phyloP scores from a whole-genome alignment of 2,797 vertebrate species.

The Oceanodroma leucorhoa region DNA sequence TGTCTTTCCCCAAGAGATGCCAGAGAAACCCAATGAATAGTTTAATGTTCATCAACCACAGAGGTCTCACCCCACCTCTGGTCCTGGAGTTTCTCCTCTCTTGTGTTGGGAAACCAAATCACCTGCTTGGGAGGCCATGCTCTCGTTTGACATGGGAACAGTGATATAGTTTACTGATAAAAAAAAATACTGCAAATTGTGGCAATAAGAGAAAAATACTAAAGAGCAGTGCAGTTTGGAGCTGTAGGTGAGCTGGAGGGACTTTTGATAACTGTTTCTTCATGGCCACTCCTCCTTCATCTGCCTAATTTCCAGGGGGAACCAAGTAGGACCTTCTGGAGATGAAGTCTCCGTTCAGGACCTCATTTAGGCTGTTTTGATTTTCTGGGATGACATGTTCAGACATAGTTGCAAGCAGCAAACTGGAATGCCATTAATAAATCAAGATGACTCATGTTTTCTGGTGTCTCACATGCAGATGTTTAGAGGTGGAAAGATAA shows the following conservation, averaged over 20 bases:
- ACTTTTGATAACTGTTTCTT: background rate
- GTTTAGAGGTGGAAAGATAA: background rate
- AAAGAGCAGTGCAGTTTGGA: background rate
- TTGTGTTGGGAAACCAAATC: background rate
- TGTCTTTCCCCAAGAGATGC: background rate
- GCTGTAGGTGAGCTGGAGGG: background rate
- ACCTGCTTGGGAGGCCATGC: background rate
- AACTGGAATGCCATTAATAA: background rate
- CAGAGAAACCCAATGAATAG: background rate
- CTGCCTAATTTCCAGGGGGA: background rate
- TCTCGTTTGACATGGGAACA: background rate
- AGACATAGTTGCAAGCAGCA: background rate
- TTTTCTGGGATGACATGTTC: background rate
- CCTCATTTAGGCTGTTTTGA: background rate
- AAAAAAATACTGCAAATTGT: background rate
- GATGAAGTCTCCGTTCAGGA: background rate
- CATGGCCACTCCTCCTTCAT: background rate
- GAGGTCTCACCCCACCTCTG: background rate
- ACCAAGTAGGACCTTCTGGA: background rate
- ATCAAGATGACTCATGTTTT: background rate
- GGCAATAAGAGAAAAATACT: background rate
- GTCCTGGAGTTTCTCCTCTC: background rate
- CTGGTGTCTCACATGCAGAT: background rate
- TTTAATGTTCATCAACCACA: background rate
- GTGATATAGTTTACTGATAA: background rate